A percentile compares a stretch with the other conserved stretches of the same genome.
Evolutionary conservation across 2,113 vertebrate species (phyloP).

Genomic region (Lamprologus speciosus): DNA sequence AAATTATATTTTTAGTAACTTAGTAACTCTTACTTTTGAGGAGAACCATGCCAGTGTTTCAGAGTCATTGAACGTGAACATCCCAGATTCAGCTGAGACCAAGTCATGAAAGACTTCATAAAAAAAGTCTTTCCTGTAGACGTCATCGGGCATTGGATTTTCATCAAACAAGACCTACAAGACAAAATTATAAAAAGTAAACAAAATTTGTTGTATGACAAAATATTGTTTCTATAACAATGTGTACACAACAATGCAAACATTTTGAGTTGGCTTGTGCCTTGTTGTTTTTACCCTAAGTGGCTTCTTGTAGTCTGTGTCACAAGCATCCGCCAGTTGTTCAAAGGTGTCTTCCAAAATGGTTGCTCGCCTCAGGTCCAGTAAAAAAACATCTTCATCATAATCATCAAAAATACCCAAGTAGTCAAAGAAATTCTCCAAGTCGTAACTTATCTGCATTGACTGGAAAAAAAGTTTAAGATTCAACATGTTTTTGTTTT

Average conservation of each 20-base stretch:
- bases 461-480: rapidly evolving
- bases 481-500: background rate
- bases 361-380: background rate
- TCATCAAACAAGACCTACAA: slow-evolving; percentile 54
- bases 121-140: slow-evolving; percentile 64
- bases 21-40: slow-evolving; percentile 31
- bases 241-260: no score
- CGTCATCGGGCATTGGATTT: rapidly evolving
- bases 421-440: rapidly evolving
- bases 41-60: slow-evolving; percentile 71
- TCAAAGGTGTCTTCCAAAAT: slow-evolving; percentile 32
- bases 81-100: slow-evolving; percentile 37
- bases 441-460: background rate
- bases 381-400: rapidly evolving
- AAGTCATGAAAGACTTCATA: slow-evolving; percentile 62
- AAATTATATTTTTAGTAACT: background rate
- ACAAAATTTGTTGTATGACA: background rate
- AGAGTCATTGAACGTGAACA: slow-evolving; percentile 62
- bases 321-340: background rate
- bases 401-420: rapidly evolving
- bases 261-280: background rate
- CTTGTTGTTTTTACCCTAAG: slow-evolving; percentile 12
- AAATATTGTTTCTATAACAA: background rate
- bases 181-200: background rate
- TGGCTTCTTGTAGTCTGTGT: background rate